Percentiles rank a stretch among this genome's conserved stretches.
phyloP scores from a whole-genome alignment of 2,888 invertebrate species.

The Rhagophthalmus giganteus region DNA sequence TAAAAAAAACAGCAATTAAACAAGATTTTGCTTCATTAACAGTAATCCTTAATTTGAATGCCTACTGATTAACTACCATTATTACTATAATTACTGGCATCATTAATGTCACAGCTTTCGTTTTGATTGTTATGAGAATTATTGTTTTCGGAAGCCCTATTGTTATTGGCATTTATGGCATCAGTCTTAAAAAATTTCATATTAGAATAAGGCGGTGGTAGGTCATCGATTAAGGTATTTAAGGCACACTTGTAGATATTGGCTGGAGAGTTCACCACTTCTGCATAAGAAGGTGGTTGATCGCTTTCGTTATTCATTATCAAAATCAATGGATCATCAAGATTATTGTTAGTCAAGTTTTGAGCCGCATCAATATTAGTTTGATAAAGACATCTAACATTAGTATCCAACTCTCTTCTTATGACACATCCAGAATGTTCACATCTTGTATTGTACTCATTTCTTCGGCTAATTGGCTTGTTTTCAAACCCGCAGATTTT shows the following conservation, averaged over 20 bases:
- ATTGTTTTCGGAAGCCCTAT: neutral
- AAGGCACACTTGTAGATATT: constrained; percentile 9
- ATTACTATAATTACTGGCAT: neutral
- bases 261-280: constrained; percentile 36
- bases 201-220: constrained; percentile 26
- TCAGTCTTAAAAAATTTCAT: constrained; percentile 7
- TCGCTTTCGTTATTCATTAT: constrained; percentile 30
- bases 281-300: constrained; percentile 50
- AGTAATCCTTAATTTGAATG: no score
- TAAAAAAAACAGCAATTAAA: neutral
- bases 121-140: neutral
- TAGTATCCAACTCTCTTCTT: constrained; percentile 13
- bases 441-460: neutral
- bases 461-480: constrained; percentile 33
- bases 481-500: constrained; percentile 51
- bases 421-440: constrained; percentile 25
- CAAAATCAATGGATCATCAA: constrained; percentile 20
- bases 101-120: no score
- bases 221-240: constrained; percentile 10
- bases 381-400: constrained; percentile 14
- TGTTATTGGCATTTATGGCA: neutral
- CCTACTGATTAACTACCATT: neutral
- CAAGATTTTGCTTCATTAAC: no score
- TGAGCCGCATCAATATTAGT: neutral
- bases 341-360: constrained; percentile 9